A percentile compares a stretch with the other conserved stretches of the same genome.
Conservation (phyloP, 2,797 vertebrate species). For the Lithobates pipiens region DNA sequence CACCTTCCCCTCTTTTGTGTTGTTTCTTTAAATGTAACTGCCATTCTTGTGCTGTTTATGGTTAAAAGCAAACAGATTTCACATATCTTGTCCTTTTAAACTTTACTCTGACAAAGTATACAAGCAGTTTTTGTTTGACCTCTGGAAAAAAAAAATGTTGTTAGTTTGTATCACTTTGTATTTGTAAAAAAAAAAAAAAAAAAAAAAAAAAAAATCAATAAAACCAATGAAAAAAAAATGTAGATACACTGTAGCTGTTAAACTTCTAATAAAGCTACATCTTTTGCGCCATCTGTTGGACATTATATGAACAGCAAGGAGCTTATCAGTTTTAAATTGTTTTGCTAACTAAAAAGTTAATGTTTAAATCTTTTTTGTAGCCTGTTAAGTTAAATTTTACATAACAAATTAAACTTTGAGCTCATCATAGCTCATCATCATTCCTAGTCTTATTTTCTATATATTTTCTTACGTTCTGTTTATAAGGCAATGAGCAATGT, state of each 20-base stretch:
- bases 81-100: conserved; percentile 41
- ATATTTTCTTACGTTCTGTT: too few species aligned
- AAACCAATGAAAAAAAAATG: background rate
- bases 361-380: too few species aligned
- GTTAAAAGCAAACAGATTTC: conserved; percentile 46
- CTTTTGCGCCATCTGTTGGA: conserved; percentile 45
- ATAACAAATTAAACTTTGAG: too few species aligned
- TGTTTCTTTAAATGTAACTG: conserved; percentile 1
- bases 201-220: conserved; percentile 9
- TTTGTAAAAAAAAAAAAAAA: too few species aligned
- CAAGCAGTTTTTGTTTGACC: conserved; percentile 46
- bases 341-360: too few species aligned
- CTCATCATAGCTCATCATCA: too few species aligned
- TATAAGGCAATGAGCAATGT: too few species aligned
- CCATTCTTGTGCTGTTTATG: conserved; percentile 26
- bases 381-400: too few species aligned
- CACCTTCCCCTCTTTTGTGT: too few species aligned
- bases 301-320: background rate
- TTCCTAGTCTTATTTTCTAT: too few species aligned
- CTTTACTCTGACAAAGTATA: conserved; percentile 27
- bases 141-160: conserved; percentile 18
- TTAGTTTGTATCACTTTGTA: conserved; percentile 25
- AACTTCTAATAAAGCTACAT: background rate
- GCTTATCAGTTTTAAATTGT: too few species aligned
- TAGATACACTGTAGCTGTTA: background rate